Percentiles rank a stretch among this genome's conserved stretches.
Evolutionary conservation across 2,113 vertebrate species (phyloP).

Genomic region (Pleuronectes platessa): DNA sequence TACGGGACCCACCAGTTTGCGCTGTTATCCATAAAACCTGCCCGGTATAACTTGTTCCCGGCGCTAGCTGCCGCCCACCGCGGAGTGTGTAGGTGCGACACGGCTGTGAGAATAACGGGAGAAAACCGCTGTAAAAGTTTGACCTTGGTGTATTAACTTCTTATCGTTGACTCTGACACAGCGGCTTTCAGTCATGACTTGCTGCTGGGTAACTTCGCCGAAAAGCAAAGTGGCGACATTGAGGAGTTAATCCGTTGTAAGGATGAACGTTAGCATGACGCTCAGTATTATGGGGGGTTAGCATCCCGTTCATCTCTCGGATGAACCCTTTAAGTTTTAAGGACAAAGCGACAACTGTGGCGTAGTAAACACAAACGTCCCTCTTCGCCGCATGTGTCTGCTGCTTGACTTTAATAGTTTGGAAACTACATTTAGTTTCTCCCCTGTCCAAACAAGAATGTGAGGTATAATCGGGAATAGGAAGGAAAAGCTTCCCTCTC

Average conservation of each 20-base stretch:
- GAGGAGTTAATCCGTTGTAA: background rate
- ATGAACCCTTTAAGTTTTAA: background rate
- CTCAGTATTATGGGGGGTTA: background rate
- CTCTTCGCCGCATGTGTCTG: too few relatives aligned
- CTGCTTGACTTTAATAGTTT: background rate
- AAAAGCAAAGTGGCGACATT: background rate
- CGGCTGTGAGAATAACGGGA: constrained; percentile 13
- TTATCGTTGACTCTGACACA: background rate
- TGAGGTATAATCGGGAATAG: background rate
- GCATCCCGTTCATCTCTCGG: constrained; percentile 12
- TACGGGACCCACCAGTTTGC: background rate
- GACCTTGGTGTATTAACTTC: too few relatives aligned
- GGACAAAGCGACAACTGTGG: background rate
- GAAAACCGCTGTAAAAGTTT: background rate
- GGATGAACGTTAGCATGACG: constrained; percentile 10
- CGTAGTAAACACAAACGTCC: background rate
- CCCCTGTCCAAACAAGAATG: background rate
- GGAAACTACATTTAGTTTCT: background rate
- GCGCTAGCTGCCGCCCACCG: constrained; percentile 43
- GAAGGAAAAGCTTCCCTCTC: background rate
- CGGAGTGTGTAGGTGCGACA: background rate
- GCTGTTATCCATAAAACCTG: background rate
- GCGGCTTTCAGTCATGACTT: too few relatives aligned
- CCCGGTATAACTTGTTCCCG: background rate
- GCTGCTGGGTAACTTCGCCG: too few relatives aligned